Conservation (phyloP, 2,888 invertebrate species). For the Apamea epomidion region DNA sequence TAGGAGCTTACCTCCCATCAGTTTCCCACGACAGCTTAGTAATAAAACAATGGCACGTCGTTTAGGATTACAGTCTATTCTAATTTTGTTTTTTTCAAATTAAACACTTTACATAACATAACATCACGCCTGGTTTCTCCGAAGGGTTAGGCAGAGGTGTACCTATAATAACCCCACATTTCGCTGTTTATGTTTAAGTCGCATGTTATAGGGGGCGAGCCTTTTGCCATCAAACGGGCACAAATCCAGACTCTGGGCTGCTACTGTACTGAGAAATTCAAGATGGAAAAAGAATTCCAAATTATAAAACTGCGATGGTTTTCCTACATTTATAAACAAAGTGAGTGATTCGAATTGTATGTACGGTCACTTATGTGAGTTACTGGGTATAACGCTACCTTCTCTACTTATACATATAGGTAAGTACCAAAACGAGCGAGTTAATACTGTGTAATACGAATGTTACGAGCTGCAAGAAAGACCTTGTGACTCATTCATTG, state of each 20-base stretch:
- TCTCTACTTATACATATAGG: no score
- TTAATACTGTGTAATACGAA: background rate
- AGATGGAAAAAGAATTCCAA: background rate
- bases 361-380: background rate
- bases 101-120: background rate
- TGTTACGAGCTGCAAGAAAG: slow-evolving; percentile 26
- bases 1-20: background rate
- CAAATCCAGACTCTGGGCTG: no score
- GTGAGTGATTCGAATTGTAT: background rate
- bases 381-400: background rate
- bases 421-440: background rate
- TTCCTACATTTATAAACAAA: background rate
- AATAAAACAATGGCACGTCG: background rate
- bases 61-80: background rate
- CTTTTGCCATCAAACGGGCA: no score
- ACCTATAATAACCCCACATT: no score
- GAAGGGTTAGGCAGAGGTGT: background rate
- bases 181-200: background rate
- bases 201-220: background rate
- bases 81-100: background rate
- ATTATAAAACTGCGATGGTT: background rate
- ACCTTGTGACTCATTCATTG: slow-evolving; percentile 53
- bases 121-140: background rate
- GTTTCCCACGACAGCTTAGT: background rate
- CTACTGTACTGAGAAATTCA: no score